Percentiles rank a stretch among this genome's conserved stretches.
Evolutionary conservation across 2,113 vertebrate species (phyloP).

Genomic region (Tetrax tetrax): DNA sequence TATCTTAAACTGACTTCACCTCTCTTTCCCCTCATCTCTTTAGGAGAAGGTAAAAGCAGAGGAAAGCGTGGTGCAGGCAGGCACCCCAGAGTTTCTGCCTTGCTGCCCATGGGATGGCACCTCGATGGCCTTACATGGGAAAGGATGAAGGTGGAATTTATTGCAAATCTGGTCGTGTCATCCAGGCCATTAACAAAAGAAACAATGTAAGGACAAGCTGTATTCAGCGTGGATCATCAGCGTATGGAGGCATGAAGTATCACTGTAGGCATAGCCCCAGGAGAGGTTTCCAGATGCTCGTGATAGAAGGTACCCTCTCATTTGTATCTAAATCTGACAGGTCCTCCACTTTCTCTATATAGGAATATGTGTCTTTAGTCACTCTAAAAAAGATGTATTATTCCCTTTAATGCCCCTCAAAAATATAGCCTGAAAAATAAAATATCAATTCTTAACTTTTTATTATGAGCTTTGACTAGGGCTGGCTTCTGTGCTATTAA

Average conservation of each 20-base stretch:
- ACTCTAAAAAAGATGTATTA: background rate
- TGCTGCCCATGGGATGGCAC: background rate
- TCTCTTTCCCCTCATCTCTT: background rate
- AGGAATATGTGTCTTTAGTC: background rate
- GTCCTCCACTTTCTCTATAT: background rate
- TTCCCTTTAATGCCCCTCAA: background rate
- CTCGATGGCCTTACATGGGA: background rate
- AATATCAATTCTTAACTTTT: background rate
- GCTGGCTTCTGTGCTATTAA: background rate
- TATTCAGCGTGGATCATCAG: background rate
- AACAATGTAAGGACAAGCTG: fast-evolving
- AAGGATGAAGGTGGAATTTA: background rate
- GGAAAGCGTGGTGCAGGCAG: background rate
- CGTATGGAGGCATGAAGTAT: background rate
- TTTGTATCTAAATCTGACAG: background rate
- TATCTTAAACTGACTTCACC: background rate
- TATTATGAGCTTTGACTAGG: background rate
- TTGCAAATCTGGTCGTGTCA: background rate
- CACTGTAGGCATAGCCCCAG: background rate
- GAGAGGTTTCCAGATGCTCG: background rate
- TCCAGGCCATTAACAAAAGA: background rate
- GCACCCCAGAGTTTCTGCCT: background rate
- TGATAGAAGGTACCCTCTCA: background rate
- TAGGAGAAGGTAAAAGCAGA: background rate
- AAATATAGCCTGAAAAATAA: background rate